Base-by-base conservation (phyloP, 2,797 vertebrate genomes). In the Cynopterus sphinx region DNA sequence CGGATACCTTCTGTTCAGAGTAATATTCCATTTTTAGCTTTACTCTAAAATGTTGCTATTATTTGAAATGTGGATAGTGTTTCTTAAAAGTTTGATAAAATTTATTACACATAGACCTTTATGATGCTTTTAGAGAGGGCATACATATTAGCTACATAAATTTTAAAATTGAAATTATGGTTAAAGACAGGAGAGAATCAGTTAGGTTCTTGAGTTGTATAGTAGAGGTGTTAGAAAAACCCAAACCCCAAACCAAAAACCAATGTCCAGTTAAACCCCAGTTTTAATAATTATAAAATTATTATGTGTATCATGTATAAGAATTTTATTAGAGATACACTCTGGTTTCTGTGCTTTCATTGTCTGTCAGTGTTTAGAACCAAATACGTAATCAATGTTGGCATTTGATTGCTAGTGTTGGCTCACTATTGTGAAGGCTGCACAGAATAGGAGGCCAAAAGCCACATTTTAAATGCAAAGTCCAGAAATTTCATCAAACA, bases 1-100 rank as follows among this genome's bases (percentile, higher is more conserved):
- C 78, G 96, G 68, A 91, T 94, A 2, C 39, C 28, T 90, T 67
- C 57, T 96, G 41, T 92, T 94, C 46, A 93, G 79, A 78, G 33
- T 39, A 81, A 3, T 87, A 71, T 95, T 95, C 87, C 43, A 33
- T 68, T 96, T 95, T 96, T 87, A 93, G 67, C 87, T 95, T 95
- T 90, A 75, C 46, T 92, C 96, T 83, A 67, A 94, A 91, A 51
- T 96, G 59, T 89, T 97, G 33, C 17, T 89, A 33, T 55, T 70
- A 81, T 41, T 95, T 96, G 79, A 90, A 51, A 90, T 93, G 49
- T 94, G 41, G 10, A 4, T 95, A 91, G n/a, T 73, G 21, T 87
- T 94, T 96, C 89, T 94, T 84, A 81, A 95, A 96, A 94, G 31
- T 83, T 63, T 68, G 19, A 41, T 90, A 46, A 88, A 90, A 83